phyloP scores from a whole-genome alignment of 1,140 invertebrate genomes.

The Batillaria attramentaria region DNA sequence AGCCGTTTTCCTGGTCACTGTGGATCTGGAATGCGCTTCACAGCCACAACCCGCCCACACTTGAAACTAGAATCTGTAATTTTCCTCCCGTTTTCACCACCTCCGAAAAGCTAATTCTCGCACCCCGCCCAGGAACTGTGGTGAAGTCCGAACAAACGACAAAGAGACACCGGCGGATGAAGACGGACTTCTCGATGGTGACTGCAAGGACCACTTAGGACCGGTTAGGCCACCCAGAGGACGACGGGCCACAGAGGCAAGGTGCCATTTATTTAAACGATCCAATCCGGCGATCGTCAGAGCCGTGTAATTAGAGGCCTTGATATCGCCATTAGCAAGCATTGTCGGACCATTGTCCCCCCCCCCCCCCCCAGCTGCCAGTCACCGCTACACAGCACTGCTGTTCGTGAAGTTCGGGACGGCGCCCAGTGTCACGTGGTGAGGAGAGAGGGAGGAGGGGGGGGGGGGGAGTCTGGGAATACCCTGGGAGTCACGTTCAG shows the following conservation, averaged over 20 bases:
- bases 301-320: slow-evolving; percentile 13
- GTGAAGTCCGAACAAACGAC: too few relatives aligned
- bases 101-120: too few relatives aligned
- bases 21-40: too few relatives aligned
- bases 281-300: slow-evolving; percentile 11
- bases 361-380: not conserved
- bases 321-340: slow-evolving; percentile 25
- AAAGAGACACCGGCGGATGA: too few relatives aligned
- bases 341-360: slow-evolving; percentile 7
- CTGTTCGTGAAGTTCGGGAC: too few relatives aligned
- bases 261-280: slow-evolving; percentile 18
- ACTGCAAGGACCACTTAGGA: slow-evolving; percentile 9
- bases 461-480: not conserved
- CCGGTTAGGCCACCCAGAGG: slow-evolving; percentile 11
- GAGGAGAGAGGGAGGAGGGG: not conserved
- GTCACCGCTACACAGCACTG: too few relatives aligned
- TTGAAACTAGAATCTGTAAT: too few relatives aligned
- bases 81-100: too few relatives aligned
- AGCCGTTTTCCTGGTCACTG: too few relatives aligned
- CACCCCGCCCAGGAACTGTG: too few relatives aligned
- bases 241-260: not conserved
- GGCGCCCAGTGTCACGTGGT: not conserved
- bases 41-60: too few relatives aligned
- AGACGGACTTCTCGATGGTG: not conserved
- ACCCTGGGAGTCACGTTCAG: not conserved